Evolutionary conservation across 2,797 vertebrate genomes (phyloP).

Genomic region (Pogoniulus pusillus): DNA sequence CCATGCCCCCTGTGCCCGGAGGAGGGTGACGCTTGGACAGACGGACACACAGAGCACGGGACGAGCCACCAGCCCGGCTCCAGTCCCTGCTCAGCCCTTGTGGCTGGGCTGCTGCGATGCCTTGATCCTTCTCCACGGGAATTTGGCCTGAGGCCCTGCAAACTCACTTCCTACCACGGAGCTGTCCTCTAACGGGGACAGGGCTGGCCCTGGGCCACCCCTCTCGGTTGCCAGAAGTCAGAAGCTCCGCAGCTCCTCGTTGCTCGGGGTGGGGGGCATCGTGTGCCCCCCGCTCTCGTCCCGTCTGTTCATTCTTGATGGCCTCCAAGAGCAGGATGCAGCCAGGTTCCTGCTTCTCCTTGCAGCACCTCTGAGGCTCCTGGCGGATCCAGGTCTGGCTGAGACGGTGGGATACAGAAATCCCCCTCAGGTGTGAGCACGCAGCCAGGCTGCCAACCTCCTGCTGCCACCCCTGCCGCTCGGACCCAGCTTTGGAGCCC

Average conservation of each 20-base stretch:
- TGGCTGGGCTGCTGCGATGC: neutral
- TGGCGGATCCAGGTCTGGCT: accelerated
- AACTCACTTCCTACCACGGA: neutral
- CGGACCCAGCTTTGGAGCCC: neutral
- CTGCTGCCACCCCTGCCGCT: neutral
- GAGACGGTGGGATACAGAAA: neutral
- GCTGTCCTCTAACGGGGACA: neutral
- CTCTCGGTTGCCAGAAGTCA: neutral
- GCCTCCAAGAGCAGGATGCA: neutral
- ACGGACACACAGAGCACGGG: accelerated
- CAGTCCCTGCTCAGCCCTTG: neutral
- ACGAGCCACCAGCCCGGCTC: neutral
- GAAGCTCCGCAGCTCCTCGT: neutral
- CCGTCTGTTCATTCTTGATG: neutral
- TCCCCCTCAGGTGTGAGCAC: accelerated
- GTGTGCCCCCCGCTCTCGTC: neutral
- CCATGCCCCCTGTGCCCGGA: accelerated
- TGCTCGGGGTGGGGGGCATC: accelerated
- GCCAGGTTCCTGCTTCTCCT: neutral
- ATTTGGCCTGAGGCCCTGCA: constrained; percentile 10
- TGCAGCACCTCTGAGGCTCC: accelerated
- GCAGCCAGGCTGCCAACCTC: neutral
- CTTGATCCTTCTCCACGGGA: neutral
- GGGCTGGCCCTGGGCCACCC: constrained; percentile 2
- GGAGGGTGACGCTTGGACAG: neutral